phyloP scores from a whole-genome alignment of 2,113 vertebrate species.

The Apteryx mantelli region DNA sequence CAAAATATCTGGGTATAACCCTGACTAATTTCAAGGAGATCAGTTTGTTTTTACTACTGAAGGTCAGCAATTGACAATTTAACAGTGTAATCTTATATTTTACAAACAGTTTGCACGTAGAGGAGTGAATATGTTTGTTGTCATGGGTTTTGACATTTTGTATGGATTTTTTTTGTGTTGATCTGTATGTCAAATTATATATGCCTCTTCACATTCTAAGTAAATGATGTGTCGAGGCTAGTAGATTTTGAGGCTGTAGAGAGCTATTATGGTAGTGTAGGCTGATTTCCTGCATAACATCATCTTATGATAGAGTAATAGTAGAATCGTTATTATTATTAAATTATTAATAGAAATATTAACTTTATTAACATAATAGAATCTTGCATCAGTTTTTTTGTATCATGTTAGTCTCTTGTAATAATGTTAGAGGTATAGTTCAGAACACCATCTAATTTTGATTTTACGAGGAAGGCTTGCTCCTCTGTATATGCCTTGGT shows the following conservation, averaged over 20 bases:
- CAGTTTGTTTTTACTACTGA: not conserved
- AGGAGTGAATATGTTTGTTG: not conserved
- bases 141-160: not conserved
- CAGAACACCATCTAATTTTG: not conserved
- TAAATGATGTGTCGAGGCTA: not conserved
- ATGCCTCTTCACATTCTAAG: not conserved
- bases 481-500: not conserved
- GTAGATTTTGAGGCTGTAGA: not conserved
- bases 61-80: not conserved
- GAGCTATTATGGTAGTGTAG: not conserved
- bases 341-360: not conserved
- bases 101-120: not conserved
- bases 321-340: not conserved
- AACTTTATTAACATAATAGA: not conserved
- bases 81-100: not conserved
- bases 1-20: not conserved
- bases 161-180: not conserved
- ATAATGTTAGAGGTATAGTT: not conserved
- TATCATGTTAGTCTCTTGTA: not conserved
- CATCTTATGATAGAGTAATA: not conserved
- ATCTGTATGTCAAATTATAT: not conserved
- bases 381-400: not conserved
- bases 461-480: not conserved
- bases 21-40: not conserved
- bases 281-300: not conserved